These are phyloP conservation scores for Xenopus borealis DNA, from an alignment of 2,113 vertebrate species.

Conservation along the genomic window DNA sequence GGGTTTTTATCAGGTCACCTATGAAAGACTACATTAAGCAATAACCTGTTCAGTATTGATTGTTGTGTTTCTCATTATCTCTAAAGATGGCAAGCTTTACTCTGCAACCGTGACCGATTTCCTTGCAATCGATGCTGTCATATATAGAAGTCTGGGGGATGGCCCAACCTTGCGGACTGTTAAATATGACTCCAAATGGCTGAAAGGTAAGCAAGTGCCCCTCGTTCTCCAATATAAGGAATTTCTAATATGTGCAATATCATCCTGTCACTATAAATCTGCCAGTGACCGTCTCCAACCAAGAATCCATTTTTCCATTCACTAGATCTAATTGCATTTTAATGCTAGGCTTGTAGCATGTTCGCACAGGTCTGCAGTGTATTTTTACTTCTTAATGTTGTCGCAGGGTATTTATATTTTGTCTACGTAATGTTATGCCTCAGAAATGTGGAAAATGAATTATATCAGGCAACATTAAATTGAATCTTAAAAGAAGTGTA, in stretches of 20 bases:
- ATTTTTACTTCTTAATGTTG: not conserved
- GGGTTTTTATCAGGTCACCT: too few relatives aligned
- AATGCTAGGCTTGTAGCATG: not conserved
- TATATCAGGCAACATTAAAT: not conserved
- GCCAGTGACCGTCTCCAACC: not conserved
- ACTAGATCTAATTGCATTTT: not conserved
- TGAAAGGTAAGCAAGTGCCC: slow-evolving; percentile 83
- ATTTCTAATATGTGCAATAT: too few relatives aligned
- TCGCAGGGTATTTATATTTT: not conserved
- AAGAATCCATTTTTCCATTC: not conserved
- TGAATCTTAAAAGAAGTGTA: not conserved
- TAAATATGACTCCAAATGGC: slow-evolving; percentile 98
- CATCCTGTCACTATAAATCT: not conserved
- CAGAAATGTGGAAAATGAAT: not conserved
- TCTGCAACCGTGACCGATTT: slow-evolving; percentile 98
- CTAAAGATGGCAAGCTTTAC: slow-evolving; percentile 87
- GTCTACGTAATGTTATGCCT: not conserved
- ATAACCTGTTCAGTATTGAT: too few relatives aligned
- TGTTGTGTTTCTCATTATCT: not conserved
- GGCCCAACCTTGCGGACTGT: slow-evolving; percentile 95
- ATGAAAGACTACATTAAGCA: too few relatives aligned
- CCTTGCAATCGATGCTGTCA: slow-evolving; percentile 95
- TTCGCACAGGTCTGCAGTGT: not conserved
- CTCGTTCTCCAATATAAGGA: not conserved
- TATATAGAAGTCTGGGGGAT: slow-evolving; percentile 97